A percentile compares a stretch with the other conserved stretches of the same genome.
phyloP scores from a whole-genome alignment of 2,888 invertebrate genomes.

The Pharmacophagus antenor region DNA sequence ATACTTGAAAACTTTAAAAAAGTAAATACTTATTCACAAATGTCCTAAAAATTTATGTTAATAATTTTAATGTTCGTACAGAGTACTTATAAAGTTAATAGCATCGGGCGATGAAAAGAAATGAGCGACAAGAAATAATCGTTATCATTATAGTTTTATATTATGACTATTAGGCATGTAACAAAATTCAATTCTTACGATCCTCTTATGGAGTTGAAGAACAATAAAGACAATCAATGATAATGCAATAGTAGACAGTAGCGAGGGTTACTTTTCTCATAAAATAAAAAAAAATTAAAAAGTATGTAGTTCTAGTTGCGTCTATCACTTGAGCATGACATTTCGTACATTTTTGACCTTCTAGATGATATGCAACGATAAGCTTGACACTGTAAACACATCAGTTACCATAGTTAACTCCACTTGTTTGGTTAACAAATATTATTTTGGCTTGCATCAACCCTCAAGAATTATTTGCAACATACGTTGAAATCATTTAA shows the following conservation, averaged over 20 bases:
- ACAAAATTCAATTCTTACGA: neutral
- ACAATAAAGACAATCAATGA: slow-evolving; percentile 15
- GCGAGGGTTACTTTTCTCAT: too few species aligned
- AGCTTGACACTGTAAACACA: slow-evolving; percentile 33
- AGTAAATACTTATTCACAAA: too few species aligned
- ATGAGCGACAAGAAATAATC: neutral
- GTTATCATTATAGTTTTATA: neutral
- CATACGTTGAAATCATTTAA: slow-evolving; percentile 4
- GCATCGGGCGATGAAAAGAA: neutral
- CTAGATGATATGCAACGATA: slow-evolving; percentile 52
- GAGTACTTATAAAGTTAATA: too few species aligned
- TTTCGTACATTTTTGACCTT: slow-evolving; percentile 46
- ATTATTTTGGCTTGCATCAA: slow-evolving; percentile 30
- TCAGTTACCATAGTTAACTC: slow-evolving; percentile 34
- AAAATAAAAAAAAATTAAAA: neutral
- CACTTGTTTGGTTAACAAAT: slow-evolving; percentile 31
- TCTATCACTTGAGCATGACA: slow-evolving; percentile 26
- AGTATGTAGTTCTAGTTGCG: slow-evolving; percentile 3
- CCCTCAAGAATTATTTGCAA: slow-evolving; percentile 2
- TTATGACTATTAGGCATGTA: neutral
- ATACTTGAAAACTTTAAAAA: too few species aligned
- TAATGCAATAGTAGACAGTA: neutral
- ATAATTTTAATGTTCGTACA: too few species aligned
- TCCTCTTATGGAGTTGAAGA: slow-evolving; percentile 4
- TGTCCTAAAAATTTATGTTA: too few species aligned